Base-by-base conservation (phyloP, 2,797 vertebrate genomes). In the Monodelphis domestica region DNA sequence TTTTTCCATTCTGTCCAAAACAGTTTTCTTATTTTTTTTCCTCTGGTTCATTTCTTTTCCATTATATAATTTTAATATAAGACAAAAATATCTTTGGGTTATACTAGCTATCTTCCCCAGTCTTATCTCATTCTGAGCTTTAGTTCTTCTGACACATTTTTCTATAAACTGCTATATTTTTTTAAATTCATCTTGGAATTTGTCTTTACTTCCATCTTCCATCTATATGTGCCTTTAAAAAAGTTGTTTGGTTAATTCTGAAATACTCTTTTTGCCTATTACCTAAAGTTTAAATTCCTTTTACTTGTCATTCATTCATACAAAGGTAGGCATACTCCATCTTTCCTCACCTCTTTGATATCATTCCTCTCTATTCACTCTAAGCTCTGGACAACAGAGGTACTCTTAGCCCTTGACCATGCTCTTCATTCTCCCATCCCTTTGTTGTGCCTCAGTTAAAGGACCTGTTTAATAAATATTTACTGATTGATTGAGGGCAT, bases 351-450 rank as follows among this genome's bases (percentile, higher is more conserved):
- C 17, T 15, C 57, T 14, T 12, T 59, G 57, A 33, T 14, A 33
- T 33, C 30, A 33, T 12, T 4, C 2, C 29, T n/a, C n/a, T 38
- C 2, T 12, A 1, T 2, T 38, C 4, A 0, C 6, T 38, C 38
- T 70, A 70, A 70, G n/a, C 63, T 70, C 6, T 38, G 63, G 6
- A 7, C 63, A 70, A 21, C 17, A 38, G 17, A 6, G 63, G 21
- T 38, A 24, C 17, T 70, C 15, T 70, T 70, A 70, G 6, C 21
- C 63, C 21, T 38, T 38, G 63, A 9, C n/a, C n/a, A 38, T 7
- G 6, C 12, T 70, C 6, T 70, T 24, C 63, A 70, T 70, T 70
- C n/a, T 70, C 7, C n/a, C n/a, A 70, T 0, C n/a, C 6, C 6
- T 38, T 70, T 70, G 15, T 5, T 70, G 12, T 70, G 17, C 6